These are phyloP conservation scores for Aspidoscelis tigris DNA, from an alignment of 2,113 vertebrate genomes.

Conservation along the genomic window DNA sequence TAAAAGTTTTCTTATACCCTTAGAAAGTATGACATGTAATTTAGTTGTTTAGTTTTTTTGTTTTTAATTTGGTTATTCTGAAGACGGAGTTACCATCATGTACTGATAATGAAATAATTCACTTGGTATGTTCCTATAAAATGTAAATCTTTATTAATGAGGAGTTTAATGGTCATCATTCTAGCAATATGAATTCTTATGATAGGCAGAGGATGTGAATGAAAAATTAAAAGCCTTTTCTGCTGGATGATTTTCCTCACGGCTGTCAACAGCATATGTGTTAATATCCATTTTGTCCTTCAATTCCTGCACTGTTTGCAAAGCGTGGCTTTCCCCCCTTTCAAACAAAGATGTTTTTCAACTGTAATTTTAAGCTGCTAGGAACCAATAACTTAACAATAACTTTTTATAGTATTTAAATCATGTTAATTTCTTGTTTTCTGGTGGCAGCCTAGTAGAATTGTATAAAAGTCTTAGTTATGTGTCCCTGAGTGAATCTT, in stretches of 20 bases:
- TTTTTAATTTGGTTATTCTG: neutral
- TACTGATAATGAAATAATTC: neutral
- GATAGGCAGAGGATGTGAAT: neutral
- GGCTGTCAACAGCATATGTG: slow-evolving; percentile 7
- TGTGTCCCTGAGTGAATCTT: neutral
- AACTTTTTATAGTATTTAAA: neutral
- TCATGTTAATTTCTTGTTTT: slow-evolving; percentile 8
- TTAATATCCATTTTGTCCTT: slow-evolving; percentile 55
- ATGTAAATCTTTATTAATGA: neutral
- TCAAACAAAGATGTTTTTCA: slow-evolving; percentile 58
- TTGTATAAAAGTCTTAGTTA: neutral
- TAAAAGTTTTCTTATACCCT: neutral
- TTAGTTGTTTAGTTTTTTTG: neutral
- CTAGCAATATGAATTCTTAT: neutral
- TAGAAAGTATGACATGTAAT: slow-evolving; percentile 1
- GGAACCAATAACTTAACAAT: slow-evolving; percentile 19
- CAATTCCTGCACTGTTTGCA: slow-evolving; percentile 54
- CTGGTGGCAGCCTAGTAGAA: neutral
- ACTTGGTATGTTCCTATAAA: neutral
- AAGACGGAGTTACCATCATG: neutral
- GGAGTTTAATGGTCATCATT: neutral
- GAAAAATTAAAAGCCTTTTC: neutral
- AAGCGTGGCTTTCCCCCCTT: slow-evolving; percentile 33
- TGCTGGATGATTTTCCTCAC: neutral
- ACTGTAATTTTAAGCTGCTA: slow-evolving; percentile 29